A percentile compares a stretch with the other conserved stretches of the same genome.
These are phyloP conservation scores for Rallus crepitans DNA, from an alignment of 2,797 vertebrate species.

Conservation along the genomic window DNA sequence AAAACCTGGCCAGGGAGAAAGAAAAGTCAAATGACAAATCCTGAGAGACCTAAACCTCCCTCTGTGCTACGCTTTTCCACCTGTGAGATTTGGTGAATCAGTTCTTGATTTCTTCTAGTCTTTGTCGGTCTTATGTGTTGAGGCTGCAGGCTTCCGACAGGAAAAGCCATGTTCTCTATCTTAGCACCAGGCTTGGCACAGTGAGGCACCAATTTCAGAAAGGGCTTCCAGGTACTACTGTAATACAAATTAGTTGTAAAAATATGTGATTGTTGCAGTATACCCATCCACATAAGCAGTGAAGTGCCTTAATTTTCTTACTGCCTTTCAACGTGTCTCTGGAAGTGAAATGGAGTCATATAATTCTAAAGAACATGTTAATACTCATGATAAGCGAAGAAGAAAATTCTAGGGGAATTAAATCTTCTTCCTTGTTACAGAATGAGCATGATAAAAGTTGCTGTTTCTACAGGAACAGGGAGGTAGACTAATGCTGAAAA, in stretches of 20 bases:
- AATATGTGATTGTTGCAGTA: not conserved
- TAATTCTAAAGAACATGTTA: conserved; percentile 1
- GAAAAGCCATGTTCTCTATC: not conserved
- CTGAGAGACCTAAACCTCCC: not conserved
- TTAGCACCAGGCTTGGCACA: not conserved
- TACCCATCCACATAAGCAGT: not conserved
- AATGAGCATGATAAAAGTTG: not conserved
- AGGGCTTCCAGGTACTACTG: not conserved
- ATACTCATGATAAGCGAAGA: conserved; percentile 7
- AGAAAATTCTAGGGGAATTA: conserved; percentile 11
- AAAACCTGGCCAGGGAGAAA: not conserved
- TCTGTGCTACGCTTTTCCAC: not conserved
- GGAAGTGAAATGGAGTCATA: conserved; percentile 1
- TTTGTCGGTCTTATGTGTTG: not conserved
- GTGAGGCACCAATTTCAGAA: not conserved
- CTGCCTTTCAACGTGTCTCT: not conserved
- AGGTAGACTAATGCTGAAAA: conserved; percentile 16
- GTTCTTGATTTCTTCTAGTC: not conserved
- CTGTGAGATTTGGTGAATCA: not conserved
- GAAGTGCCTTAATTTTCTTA: conserved; percentile 4
- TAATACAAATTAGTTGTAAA: not conserved
- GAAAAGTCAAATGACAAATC: not conserved
- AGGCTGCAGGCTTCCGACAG: not conserved
- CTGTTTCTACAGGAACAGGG: not conserved
- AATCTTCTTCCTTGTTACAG: not conserved